Conservation (phyloP, 2,797 vertebrate genomes). For the Labeo calbasu region DNA sequence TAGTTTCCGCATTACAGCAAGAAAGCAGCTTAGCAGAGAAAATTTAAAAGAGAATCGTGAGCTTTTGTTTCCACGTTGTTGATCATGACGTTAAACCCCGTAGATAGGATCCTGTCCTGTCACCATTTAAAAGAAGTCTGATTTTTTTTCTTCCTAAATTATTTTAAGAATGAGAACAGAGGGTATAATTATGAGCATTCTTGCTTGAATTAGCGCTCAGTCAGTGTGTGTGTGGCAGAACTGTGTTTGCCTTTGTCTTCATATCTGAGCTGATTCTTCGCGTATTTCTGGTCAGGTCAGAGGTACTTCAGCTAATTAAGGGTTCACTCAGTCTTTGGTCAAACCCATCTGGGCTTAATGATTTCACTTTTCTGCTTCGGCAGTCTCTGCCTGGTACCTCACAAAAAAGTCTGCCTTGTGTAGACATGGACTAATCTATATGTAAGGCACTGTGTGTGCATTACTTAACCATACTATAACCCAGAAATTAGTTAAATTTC, state of each 20-base stretch:
- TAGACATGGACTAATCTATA: slow-evolving; percentile 77
- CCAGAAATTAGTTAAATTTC: neutral
- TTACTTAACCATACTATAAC: neutral
- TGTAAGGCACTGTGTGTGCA: neutral
- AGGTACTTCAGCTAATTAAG: slow-evolving; percentile 91
- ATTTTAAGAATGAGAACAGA: slow-evolving; percentile 82
- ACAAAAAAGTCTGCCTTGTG: slow-evolving; percentile 74
- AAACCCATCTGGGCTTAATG: slow-evolving; percentile 86
- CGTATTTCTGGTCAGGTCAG: slow-evolving; percentile 88
- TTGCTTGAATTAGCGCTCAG: slow-evolving; percentile 85
- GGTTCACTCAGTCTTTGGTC: slow-evolving; percentile 79
- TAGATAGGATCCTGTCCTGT: slow-evolving; percentile 80
- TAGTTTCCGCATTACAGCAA: too few species aligned
- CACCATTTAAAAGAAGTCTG: slow-evolving; percentile 81
- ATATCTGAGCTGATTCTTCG: slow-evolving; percentile 85
- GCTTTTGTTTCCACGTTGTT: slow-evolving; percentile 49
- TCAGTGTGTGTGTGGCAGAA: slow-evolving; percentile 73
- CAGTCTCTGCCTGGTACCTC: slow-evolving; percentile 86
- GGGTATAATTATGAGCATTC: slow-evolving; percentile 86
- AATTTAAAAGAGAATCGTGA: slow-evolving; percentile 24
- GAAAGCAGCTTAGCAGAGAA: slow-evolving; percentile 11
- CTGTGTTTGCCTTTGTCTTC: slow-evolving; percentile 79
- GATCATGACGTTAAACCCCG: slow-evolving; percentile 76
- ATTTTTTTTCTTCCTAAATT: slow-evolving; percentile 74
- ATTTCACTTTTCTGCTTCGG: slow-evolving; percentile 82